Evolutionary conservation across 1,140 invertebrate species (phyloP).

Genomic region (Papilio machaon): DNA sequence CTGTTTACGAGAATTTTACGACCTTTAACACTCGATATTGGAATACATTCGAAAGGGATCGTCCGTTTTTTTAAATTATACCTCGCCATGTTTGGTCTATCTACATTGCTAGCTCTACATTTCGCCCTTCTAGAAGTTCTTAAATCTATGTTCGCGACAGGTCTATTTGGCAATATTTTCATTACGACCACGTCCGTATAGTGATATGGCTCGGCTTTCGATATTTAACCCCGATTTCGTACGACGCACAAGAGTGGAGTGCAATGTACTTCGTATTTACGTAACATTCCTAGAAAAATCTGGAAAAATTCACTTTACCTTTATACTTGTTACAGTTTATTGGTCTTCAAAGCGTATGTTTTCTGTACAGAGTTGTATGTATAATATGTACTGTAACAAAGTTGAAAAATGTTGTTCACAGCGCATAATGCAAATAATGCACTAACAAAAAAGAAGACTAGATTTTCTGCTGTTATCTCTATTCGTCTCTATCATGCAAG

Average conservation of each 20-base stretch:
- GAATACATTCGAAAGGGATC: not conserved
- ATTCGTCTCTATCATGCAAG: not conserved
- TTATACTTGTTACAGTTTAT: not conserved
- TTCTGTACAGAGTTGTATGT: not conserved
- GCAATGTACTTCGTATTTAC: conserved; percentile 20
- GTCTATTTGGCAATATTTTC: conserved; percentile 23
- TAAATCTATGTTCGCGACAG: not conserved
- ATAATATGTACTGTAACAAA: not conserved
- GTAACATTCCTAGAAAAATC: conserved; percentile 17
- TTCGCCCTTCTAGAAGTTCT: not conserved
- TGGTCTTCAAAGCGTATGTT: not conserved
- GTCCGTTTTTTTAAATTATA: not conserved
- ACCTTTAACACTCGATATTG: not conserved
- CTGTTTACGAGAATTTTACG: conserved; percentile 44
- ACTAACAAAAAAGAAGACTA: not conserved
- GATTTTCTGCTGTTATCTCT: not conserved
- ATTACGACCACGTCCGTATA: conserved; percentile 18
- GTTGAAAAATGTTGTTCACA: not conserved
- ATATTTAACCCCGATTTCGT: conserved; percentile 28
- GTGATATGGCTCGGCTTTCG: conserved; percentile 16
- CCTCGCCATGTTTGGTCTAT: not conserved
- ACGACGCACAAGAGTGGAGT: conserved; percentile 17
- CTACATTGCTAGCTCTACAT: not conserved
- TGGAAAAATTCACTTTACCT: not conserved
- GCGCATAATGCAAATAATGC: not conserved